Evolutionary conservation across 2,797 vertebrate species (phyloP).

Genomic region (Jordanella pulchra): DNA sequence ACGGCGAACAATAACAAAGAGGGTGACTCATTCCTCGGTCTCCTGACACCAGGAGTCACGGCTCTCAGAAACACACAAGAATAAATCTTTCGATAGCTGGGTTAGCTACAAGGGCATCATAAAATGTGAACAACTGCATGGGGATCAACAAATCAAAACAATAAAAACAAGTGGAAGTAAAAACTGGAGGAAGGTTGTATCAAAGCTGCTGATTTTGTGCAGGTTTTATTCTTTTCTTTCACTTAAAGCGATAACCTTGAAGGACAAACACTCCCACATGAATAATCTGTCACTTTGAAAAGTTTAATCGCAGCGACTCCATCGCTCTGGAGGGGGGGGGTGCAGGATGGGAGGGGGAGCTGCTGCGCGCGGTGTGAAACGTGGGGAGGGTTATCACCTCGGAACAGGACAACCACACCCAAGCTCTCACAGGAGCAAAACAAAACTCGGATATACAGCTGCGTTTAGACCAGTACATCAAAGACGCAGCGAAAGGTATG

Average conservation of each 20-base stretch:
- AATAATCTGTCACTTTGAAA: constrained; percentile 33
- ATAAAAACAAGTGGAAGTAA: background rate
- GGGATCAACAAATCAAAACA: constrained; percentile 23
- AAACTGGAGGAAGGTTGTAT: constrained; percentile 10
- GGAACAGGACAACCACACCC: constrained; percentile 67
- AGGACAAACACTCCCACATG: constrained; percentile 29
- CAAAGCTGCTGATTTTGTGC: constrained; percentile 9
- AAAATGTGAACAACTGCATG: constrained; percentile 52
- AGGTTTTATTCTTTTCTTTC: constrained; percentile 33
- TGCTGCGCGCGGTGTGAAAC: background rate
- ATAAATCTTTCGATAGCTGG: constrained; percentile 59
- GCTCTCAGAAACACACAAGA: constrained; percentile 40
- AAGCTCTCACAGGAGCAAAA: constrained; percentile 37
- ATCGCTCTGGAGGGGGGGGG: constrained; percentile 9
- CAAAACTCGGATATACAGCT: constrained; percentile 64
- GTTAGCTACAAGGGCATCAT: constrained; percentile 48
- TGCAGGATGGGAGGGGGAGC: constrained; percentile 18
- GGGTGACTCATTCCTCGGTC: constrained; percentile 45
- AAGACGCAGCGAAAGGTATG: constrained; percentile 34
- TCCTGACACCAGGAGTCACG: constrained; percentile 30
- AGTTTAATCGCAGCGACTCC: constrained; percentile 22
- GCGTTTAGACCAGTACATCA: constrained; percentile 40
- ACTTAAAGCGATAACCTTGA: constrained; percentile 58
- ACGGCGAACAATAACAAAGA: constrained; percentile 30
- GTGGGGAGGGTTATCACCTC: constrained; percentile 54